These are phyloP conservation scores for Protophormia terraenovae DNA, from an alignment of 2,888 invertebrate genomes.

Conservation along the genomic window DNA sequence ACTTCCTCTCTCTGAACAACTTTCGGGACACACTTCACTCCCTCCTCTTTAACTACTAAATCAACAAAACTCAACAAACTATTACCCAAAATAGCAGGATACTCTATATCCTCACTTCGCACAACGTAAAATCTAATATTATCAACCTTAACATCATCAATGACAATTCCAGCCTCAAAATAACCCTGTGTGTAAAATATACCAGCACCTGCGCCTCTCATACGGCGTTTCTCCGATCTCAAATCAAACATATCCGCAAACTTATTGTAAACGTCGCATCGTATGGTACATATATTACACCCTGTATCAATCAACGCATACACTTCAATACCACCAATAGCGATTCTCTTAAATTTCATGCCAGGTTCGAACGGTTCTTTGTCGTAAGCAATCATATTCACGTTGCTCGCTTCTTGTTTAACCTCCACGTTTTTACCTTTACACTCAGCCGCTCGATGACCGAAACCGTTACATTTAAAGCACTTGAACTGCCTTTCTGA, in stretches of 20 bases:
- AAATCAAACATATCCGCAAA: not conserved
- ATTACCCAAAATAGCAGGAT: not conserved
- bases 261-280: not conserved
- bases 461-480: constrained; percentile 43
- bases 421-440: not conserved
- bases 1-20: not conserved
- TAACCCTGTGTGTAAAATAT: not conserved
- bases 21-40: constrained; percentile 46
- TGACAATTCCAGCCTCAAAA: not conserved
- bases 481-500: constrained; percentile 23
- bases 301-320: not conserved
- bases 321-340: not conserved
- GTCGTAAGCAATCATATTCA: no score
- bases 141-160: not conserved
- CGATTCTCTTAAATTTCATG: not conserved
- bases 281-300: not conserved
- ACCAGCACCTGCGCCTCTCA: not conserved
- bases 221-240: not conserved
- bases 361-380: no score
- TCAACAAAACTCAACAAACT: not conserved
- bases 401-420: no score
- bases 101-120: not conserved
- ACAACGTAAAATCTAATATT: not conserved
- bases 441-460: constrained; percentile 2
- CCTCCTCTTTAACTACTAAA: not conserved